phyloP scores from a whole-genome alignment of 2,797 vertebrate genomes.

The Diglossa cyanea region DNA sequence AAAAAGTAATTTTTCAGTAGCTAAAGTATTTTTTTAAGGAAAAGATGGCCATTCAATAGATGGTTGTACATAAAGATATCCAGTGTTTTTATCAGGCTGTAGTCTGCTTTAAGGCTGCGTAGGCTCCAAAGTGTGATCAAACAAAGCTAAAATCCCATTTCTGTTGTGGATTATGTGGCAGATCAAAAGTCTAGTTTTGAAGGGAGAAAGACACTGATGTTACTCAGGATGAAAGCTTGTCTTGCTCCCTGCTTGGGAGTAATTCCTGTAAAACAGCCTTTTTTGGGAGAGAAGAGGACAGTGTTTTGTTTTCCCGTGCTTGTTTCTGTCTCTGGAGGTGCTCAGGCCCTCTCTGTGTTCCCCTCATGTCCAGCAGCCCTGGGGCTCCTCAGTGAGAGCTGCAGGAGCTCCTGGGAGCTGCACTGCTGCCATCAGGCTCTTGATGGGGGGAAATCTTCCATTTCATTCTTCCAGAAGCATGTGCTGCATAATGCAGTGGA shows the following conservation, averaged over 20 bases:
- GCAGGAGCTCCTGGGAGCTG: background rate
- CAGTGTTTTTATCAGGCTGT: background rate
- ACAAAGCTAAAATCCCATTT: background rate
- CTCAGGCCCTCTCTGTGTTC: background rate
- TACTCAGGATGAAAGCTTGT: background rate
- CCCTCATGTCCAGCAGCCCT: background rate
- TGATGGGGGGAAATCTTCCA: background rate
- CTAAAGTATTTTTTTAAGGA: background rate
- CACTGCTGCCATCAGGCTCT: background rate
- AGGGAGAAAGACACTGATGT: background rate
- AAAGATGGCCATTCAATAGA: rapidly evolving
- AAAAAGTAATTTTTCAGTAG: background rate
- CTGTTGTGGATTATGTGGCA: background rate
- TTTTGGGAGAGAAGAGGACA: background rate
- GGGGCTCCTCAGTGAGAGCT: background rate
- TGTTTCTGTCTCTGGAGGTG: background rate
- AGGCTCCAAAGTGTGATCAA: background rate
- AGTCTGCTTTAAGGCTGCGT: background rate
- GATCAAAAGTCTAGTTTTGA: background rate
- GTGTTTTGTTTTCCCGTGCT: background rate
- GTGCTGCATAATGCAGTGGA: background rate
- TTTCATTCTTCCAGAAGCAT: background rate
- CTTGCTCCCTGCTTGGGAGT: background rate
- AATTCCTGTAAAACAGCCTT: rapidly evolving
- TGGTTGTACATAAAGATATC: background rate